Evolutionary conservation across 2,113 vertebrate species (phyloP).

Genomic region (Cricetomys ansorgei): DNA sequence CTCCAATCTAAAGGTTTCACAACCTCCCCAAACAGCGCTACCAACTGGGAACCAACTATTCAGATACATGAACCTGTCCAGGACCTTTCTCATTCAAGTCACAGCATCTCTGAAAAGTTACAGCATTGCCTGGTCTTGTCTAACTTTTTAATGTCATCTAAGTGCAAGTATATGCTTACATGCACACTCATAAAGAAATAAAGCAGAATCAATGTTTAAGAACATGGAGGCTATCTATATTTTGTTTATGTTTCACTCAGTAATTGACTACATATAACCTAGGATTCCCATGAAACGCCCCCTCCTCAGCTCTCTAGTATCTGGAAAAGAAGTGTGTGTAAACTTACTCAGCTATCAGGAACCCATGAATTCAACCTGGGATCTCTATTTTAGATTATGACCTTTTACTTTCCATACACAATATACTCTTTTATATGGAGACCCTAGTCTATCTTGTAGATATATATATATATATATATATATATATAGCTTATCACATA

Average conservation of each 20-base stretch:
- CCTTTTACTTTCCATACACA: background rate
- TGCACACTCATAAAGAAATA: background rate
- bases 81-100: background rate
- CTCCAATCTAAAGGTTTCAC: background rate
- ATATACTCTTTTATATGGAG: background rate
- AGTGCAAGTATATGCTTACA: background rate
- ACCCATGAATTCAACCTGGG: background rate
- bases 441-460: background rate
- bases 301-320: background rate
- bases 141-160: background rate
- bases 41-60: background rate
- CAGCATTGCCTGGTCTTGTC: background rate
- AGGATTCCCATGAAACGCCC: too few species aligned
- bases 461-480: background rate
- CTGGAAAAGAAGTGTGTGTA: background rate
- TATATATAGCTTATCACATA: background rate
- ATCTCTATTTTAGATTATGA: background rate
- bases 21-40: background rate
- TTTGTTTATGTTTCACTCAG: background rate
- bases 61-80: too few species aligned
- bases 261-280: background rate
- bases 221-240: background rate
- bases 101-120: background rate
- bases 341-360: background rate
- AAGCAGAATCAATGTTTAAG: background rate